Evolutionary conservation across 2,797 vertebrate species (phyloP).

Genomic region (Chloroceryle inda): DNA sequence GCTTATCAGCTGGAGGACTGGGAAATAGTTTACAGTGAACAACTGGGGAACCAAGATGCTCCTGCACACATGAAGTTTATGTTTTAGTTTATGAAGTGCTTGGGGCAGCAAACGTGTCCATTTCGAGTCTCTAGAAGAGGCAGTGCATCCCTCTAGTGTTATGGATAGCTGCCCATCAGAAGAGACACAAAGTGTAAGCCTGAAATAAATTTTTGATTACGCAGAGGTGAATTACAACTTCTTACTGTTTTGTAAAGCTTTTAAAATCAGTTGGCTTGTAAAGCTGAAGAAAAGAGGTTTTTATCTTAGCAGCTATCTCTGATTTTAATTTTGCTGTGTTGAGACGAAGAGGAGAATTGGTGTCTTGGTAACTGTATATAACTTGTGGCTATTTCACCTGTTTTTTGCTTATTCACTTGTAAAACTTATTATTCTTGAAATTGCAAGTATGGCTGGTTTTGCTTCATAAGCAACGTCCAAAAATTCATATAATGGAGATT

Average conservation of each 20-base stretch:
- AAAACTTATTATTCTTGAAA: neutral
- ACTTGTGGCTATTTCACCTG: neutral
- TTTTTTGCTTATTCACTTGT: neutral
- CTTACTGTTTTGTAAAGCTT: neutral
- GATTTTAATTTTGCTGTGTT: neutral
- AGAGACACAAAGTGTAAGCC: neutral
- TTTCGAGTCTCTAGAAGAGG: neutral
- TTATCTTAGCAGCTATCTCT: neutral
- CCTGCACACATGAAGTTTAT: neutral
- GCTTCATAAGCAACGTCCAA: neutral
- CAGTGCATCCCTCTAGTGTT: neutral
- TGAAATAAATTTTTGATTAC: neutral
- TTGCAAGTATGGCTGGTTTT: neutral
- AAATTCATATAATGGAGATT: neutral
- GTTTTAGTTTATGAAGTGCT: neutral
- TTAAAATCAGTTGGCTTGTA: neutral
- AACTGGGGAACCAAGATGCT: neutral
- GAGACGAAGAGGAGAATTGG: neutral
- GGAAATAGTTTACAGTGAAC: neutral
- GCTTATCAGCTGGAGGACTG: neutral
- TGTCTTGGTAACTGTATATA: neutral
- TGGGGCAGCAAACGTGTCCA: neutral
- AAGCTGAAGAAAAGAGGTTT: neutral
- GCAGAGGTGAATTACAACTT: neutral
- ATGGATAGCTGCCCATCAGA: neutral